Percentiles rank a stretch among this genome's conserved stretches.
Evolutionary conservation across 1,140 invertebrate genomes (phyloP).

Genomic region (Ceratosolen fusciceps): DNA sequence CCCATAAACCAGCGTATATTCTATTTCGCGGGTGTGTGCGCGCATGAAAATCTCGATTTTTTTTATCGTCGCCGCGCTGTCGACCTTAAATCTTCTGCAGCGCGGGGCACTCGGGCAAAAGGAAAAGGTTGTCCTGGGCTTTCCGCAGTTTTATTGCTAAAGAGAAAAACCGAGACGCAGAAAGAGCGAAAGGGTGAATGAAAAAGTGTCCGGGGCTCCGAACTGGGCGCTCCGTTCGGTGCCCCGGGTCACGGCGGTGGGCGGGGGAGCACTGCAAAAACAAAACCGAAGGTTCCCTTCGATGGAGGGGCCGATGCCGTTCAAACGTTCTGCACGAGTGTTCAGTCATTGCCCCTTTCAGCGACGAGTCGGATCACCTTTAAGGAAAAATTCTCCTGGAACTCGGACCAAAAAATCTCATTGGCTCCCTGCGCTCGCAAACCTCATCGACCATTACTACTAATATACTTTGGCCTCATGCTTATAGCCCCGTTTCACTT

Average conservation of each 20-base stretch:
- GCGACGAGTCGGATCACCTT: background rate
- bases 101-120: constrained; percentile 20
- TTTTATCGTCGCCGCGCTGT: constrained; percentile 48
- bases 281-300: background rate
- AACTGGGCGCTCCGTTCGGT: no score
- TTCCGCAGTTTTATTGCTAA: constrained; percentile 45
- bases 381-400: background rate
- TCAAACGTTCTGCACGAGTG: background rate
- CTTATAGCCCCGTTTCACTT: no score
- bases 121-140: constrained; percentile 45
- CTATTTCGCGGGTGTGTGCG: constrained; percentile 55
- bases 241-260: no score
- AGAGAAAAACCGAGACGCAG: constrained; percentile 34
- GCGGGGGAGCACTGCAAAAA: no score
- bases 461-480: background rate
- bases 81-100: constrained; percentile 53
- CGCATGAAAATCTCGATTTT: constrained; percentile 59
- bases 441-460: background rate
- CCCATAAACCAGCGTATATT: constrained; percentile 59
- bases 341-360: background rate
- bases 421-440: background rate
- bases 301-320: background rate
- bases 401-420: background rate
- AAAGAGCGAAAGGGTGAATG: constrained; percentile 34
- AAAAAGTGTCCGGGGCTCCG: no score